Evolutionary conservation across 2,888 invertebrate species (phyloP).

Genomic region (Dendrolimus houi): DNA sequence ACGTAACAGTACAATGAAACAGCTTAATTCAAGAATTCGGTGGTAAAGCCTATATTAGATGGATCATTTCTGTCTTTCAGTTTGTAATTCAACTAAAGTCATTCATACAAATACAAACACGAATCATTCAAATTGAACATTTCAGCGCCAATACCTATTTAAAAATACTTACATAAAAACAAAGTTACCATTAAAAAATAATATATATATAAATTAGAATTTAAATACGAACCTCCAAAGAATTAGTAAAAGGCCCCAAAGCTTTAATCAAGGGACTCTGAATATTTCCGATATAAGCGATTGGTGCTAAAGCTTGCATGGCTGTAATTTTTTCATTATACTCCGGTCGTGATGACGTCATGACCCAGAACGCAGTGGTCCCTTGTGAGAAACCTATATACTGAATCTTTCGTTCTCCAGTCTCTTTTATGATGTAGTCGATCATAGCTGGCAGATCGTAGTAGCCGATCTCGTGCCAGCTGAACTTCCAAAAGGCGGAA

Average conservation of each 20-base stretch:
- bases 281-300: conserved; percentile 69
- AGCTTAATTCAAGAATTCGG: too few species aligned
- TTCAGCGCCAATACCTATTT: too few species aligned
- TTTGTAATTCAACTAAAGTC: too few species aligned
- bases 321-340: conserved; percentile 76
- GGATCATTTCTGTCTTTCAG: too few species aligned
- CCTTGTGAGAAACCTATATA: conserved; percentile 87
- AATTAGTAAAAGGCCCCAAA: conserved; percentile 55
- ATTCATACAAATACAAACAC: too few species aligned
- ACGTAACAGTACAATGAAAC: too few species aligned
- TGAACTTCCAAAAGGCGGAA: conserved; percentile 67
- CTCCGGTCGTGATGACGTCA: conserved; percentile 72
- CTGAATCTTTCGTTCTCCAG: conserved; percentile 74
- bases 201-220: background rate
- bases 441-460: conserved; percentile 87
- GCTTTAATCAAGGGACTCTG: conserved; percentile 64
- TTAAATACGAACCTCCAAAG: conserved; percentile 62
- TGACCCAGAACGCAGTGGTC: conserved; percentile 78
- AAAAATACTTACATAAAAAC: too few species aligned
- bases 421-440: conserved; percentile 76
- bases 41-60: too few species aligned
- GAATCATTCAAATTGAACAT: too few species aligned
- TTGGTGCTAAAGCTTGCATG: conserved; percentile 78
- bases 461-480: conserved; percentile 86
- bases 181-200: too few species aligned